phyloP scores from a whole-genome alignment of 2,113 vertebrate genomes.

The Cyanoramphus novaezelandiae region DNA sequence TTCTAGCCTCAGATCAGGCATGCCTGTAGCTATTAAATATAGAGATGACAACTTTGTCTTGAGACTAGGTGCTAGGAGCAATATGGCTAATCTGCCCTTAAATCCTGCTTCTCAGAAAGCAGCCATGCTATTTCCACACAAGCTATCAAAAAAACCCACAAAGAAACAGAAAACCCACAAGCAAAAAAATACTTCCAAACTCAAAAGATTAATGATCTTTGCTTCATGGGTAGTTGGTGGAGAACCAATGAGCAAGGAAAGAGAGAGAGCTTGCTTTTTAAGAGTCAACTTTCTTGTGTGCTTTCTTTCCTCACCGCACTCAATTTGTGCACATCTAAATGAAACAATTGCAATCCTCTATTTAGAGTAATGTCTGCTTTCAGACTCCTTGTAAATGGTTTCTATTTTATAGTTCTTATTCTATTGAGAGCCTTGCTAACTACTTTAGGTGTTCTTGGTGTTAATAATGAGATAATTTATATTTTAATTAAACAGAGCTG shows the following conservation, averaged over 20 bases:
- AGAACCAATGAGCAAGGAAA: background rate
- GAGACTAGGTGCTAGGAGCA: background rate
- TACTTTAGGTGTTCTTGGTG: background rate
- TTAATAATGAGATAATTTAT: background rate
- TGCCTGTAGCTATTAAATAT: background rate
- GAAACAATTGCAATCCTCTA: background rate
- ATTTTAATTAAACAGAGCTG: constrained; percentile 10
- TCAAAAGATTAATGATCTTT: background rate
- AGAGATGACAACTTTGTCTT: background rate
- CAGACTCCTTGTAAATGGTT: background rate
- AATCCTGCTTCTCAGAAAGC: background rate
- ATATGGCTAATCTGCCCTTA: background rate
- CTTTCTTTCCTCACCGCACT: background rate
- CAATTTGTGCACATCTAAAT: background rate
- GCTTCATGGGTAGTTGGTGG: background rate
- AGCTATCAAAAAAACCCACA: background rate
- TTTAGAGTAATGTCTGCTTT: background rate
- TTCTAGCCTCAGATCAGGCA: background rate
- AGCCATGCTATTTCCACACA: background rate
- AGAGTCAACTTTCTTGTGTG: background rate
- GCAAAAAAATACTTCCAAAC: fast-evolving
- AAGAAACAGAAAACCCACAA: background rate
- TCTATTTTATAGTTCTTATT: background rate
- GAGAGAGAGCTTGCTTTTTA: background rate
- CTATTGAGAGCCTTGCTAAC: background rate